Evolutionary conservation across 2,797 vertebrate genomes (phyloP).

Genomic region (Mallotus villosus): DNA sequence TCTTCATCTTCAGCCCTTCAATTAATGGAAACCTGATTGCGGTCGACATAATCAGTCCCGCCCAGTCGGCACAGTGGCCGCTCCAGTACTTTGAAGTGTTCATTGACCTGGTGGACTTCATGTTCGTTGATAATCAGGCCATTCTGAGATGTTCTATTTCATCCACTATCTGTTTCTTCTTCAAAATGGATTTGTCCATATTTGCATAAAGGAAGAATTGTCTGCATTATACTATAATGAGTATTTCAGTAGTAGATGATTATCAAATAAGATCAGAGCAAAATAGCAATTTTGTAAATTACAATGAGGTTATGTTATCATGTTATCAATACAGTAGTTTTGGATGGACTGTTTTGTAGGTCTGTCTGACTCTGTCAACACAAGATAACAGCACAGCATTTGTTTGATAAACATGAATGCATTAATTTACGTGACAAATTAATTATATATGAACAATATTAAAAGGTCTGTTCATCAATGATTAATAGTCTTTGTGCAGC

Average conservation of each 20-base stretch:
- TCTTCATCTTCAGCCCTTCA: slow-evolving; percentile 4
- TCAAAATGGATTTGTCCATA: not conserved
- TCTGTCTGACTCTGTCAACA: slow-evolving; percentile 18
- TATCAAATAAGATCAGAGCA: not conserved
- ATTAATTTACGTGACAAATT: slow-evolving; percentile 35
- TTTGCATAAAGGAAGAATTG: not conserved
- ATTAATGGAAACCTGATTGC: slow-evolving; percentile 4
- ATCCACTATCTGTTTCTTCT: not conserved
- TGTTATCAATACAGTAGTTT: not conserved
- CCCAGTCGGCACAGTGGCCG: not conserved
- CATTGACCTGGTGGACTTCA: not conserved
- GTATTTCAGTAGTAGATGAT: not conserved
- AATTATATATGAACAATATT: slow-evolving; percentile 66
- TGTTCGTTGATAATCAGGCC: not conserved
- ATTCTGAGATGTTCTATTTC: not conserved
- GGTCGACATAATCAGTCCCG: not conserved
- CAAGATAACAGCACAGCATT: slow-evolving; percentile 12
- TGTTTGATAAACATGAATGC: slow-evolving; percentile 23
- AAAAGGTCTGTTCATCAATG: slow-evolving; percentile 75
- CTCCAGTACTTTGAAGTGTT: not conserved
- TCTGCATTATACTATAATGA: not conserved
- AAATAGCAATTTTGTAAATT: not conserved
- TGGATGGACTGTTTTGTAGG: slow-evolving; percentile 20
- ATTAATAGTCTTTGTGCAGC: slow-evolving; percentile 73
- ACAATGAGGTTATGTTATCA: not conserved